Conservation (phyloP, 2,797 vertebrate species). For the Gymnoscopelus microlampas region DNA sequence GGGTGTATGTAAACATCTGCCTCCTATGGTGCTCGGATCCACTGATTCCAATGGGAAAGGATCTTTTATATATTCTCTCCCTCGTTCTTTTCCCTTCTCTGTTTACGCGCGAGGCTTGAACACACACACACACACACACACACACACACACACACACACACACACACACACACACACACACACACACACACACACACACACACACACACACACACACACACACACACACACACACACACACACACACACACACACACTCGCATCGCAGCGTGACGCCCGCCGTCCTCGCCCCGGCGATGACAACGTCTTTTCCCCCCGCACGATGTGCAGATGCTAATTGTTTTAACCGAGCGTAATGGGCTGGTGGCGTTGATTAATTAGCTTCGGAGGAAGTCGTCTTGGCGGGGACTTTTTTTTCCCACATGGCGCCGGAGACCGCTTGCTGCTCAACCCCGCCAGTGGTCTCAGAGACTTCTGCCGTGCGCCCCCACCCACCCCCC, state of each 20-base stretch:
- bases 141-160: conserved; percentile 9
- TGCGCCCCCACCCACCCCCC: conserved; percentile 13
- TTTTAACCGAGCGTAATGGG: conserved; percentile 81
- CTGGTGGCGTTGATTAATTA: conserved; percentile 80
- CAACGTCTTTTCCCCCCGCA: conserved; percentile 59
- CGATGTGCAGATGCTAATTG: conserved; percentile 80
- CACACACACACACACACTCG: conserved; percentile 58
- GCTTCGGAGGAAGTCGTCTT: conserved; percentile 77
- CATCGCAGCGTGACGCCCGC: conserved; percentile 69
- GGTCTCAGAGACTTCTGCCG: conserved; percentile 60
- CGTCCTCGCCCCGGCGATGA: conserved; percentile 65
- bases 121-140: conserved; percentile 20
- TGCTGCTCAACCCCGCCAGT: conserved; percentile 59
- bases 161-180: conserved; percentile 26
- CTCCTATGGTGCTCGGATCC: conserved; percentile 58
- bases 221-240: conserved; percentile 30
- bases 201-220: conserved; percentile 27
- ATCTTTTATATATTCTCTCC: too few species aligned
- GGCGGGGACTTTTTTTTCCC: conserved; percentile 41
- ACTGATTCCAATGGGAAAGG: conserved; percentile 45
- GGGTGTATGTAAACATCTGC: conserved; percentile 50
- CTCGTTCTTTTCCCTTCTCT: too few species aligned
- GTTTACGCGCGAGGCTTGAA: conserved; percentile 34
- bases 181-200: conserved; percentile 29
- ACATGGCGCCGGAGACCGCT: conserved; percentile 69